These are phyloP conservation scores for Eledona agricola DNA, from an alignment of 2,888 invertebrate genomes.

Conservation along the genomic window DNA sequence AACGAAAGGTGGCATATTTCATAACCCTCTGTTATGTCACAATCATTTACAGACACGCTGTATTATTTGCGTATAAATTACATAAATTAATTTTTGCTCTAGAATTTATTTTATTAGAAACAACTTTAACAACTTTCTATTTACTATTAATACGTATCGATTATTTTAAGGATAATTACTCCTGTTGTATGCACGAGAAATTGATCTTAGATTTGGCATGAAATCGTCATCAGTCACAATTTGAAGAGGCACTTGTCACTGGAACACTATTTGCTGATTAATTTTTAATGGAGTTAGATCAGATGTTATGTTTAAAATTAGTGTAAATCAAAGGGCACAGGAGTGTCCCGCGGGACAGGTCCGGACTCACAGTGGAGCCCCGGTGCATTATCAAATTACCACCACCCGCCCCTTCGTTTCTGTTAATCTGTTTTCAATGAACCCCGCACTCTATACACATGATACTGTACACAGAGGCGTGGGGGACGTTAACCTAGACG, in stretches of 20 bases:
- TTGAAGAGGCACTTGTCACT: constrained; percentile 28
- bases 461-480: constrained; percentile 54
- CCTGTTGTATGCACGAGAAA: no score
- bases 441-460: constrained; percentile 56
- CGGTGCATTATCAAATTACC: constrained; percentile 65
- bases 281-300: constrained; percentile 63
- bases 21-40: no score
- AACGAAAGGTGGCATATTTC: no score
- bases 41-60: no score
- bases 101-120: no score
- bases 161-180: no score
- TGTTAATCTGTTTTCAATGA: constrained; percentile 65
- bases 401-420: constrained; percentile 61
- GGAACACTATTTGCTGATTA: constrained; percentile 58
- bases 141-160: no score
- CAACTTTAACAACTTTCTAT: no score
- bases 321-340: constrained; percentile 64
- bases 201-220: no score
- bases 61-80: no score
- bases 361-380: constrained; percentile 51
- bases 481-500: constrained; percentile 34
- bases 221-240: constrained; percentile 6
- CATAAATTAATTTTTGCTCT: no score
- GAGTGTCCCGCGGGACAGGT: constrained; percentile 53
- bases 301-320: constrained; percentile 65